Percentiles rank a stretch among this genome's conserved stretches.
These are phyloP conservation scores for Slavum lentiscoides DNA, from an alignment of 2,888 invertebrate species.

Conservation along the genomic window DNA sequence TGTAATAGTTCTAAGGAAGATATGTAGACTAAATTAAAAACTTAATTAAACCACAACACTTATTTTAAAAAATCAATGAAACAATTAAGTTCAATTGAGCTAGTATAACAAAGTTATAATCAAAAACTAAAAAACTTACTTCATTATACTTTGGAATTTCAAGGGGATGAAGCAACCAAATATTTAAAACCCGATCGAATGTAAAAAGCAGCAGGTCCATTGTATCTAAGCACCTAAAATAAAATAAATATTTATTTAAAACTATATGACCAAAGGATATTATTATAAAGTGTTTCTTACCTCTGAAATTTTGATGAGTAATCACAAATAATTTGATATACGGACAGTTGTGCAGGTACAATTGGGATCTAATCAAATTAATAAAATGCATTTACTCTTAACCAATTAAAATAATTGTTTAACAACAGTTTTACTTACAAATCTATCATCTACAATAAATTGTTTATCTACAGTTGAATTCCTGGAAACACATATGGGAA, in stretches of 20 bases:
- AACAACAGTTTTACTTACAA: conserved; percentile 11
- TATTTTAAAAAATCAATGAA: not conserved
- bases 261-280: not conserved
- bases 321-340: not conserved
- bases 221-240: not conserved
- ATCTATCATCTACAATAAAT: conserved; percentile 31
- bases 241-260: conserved; percentile 5
- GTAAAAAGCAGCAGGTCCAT: not conserved
- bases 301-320: not conserved
- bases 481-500: not conserved
- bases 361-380: conserved; percentile 19
- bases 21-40: not conserved
- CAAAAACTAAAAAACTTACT: conserved; percentile 5
- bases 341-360: not conserved
- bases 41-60: not conserved
- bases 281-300: conserved; percentile 1
- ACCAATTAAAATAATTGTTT: not conserved
- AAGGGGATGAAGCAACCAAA: conserved; percentile 31
- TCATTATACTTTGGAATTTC: conserved; percentile 15
- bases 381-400: not conserved
- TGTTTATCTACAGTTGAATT: conserved; percentile 20
- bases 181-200: not conserved
- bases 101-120: not conserved
- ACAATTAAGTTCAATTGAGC: not conserved
- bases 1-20: no score